Conservation (phyloP, 1,140 invertebrate species). For the Condylostylus longicornis region DNA sequence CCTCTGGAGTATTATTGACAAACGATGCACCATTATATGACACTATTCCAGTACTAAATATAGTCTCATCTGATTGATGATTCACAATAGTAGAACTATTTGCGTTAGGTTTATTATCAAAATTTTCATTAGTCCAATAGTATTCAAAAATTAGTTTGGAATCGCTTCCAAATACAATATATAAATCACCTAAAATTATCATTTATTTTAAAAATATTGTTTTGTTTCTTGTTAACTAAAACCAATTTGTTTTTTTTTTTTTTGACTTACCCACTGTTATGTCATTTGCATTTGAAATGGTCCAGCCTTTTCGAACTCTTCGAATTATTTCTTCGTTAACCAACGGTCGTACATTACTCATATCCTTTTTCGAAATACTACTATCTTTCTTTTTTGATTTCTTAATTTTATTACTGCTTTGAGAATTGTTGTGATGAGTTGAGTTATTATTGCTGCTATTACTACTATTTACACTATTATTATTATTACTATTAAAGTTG, state of each 20-base stretch:
- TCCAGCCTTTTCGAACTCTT: constrained; percentile 65
- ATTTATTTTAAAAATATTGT: no score
- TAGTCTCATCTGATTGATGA: no score
- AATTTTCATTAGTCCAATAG: constrained; percentile 59
- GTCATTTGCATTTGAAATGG: constrained; percentile 50
- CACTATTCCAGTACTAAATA: no score
- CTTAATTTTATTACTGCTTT: constrained; percentile 4
- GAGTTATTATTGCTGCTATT: background rate
- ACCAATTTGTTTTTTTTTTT: no score
- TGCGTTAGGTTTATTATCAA: no score
- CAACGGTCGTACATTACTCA: constrained; percentile 11
- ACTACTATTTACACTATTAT: no score
- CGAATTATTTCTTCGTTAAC: constrained; percentile 32
- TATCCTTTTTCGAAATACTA: constrained; percentile 12
- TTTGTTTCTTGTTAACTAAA: no score
- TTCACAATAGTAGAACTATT: no score
- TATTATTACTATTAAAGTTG: no score
- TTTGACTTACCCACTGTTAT: no score
- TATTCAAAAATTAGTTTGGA: constrained; percentile 69
- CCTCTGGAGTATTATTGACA: no score
- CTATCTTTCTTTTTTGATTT: constrained; percentile 15
- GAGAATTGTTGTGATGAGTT: background rate
- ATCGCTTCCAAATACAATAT: constrained; percentile 71
- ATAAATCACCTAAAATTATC: constrained; percentile 83
- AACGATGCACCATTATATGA: no score